phyloP scores from a whole-genome alignment of 1,140 invertebrate genomes.

The Anoplolepis gracilipes region DNA sequence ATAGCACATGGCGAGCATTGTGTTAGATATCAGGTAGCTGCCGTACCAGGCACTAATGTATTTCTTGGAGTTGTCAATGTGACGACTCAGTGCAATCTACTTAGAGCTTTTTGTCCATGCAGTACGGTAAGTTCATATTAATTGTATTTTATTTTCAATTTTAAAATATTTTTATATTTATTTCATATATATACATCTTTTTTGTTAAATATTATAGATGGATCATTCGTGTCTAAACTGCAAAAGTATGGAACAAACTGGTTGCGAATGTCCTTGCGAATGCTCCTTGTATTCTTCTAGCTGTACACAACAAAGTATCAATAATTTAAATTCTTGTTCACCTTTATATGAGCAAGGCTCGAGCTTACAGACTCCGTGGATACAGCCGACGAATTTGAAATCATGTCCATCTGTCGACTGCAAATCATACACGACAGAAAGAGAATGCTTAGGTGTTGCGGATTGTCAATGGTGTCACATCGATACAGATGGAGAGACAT shows the following conservation, averaged over 20 bases:
- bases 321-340: constrained; percentile 76
- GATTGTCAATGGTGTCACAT: constrained; percentile 97
- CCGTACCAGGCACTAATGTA: constrained; percentile 93
- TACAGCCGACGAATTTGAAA: constrained; percentile 85
- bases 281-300: constrained; percentile 91
- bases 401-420: constrained; percentile 92
- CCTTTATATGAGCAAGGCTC: constrained; percentile 82
- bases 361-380: constrained; percentile 79
- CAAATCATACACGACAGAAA: constrained; percentile 90
- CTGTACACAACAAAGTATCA: constrained; percentile 82
- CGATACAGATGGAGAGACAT: constrained; percentile 90
- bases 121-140: constrained; percentile 89
- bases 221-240: constrained; percentile 96
- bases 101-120: constrained; percentile 95
- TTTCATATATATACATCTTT: too few relatives aligned
- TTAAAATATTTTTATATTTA: constrained; percentile 16
- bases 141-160: constrained; percentile 30
- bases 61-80: constrained; percentile 95
- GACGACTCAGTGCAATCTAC: constrained; percentile 89
- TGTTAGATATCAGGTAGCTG: constrained; percentile 94
- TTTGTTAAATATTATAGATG: constrained; percentile 84
- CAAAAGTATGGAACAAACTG: constrained; percentile 96
- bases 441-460: constrained; percentile 93
- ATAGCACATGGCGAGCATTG: constrained; percentile 95
- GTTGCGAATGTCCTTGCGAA: constrained; percentile 98